Percentiles rank a stretch among this genome's conserved stretches.
Evolutionary conservation across 1,140 invertebrate species (phyloP).

Genomic region (Sycophila sp.): DNA sequence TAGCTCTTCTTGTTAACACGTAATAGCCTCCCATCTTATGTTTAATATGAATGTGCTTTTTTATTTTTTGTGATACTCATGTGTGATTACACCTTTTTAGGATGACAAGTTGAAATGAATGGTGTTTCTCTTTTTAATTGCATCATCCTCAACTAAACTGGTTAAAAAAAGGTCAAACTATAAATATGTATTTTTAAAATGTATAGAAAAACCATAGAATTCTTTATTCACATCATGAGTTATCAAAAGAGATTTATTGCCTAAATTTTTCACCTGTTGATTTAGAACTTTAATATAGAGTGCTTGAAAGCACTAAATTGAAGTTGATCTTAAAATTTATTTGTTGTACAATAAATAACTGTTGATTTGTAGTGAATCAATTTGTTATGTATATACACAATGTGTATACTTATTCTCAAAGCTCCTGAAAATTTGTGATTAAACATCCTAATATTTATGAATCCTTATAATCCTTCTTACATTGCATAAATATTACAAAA

Average conservation of each 20-base stretch:
- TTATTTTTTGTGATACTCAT: constrained; percentile 26
- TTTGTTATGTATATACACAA: not conserved
- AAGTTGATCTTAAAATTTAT: constrained; percentile 13
- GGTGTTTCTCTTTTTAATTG: constrained; percentile 29
- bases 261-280: constrained; percentile 44
- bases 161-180: constrained; percentile 39
- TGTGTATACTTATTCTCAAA: not conserved
- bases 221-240: constrained; percentile 40
- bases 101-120: constrained; percentile 13
- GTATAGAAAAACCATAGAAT: constrained; percentile 52
- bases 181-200: constrained; percentile 54
- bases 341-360: constrained; percentile 4
- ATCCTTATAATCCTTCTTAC: no score
- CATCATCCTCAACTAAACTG: constrained; percentile 16
- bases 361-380: constrained; percentile 8
- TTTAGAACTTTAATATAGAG: constrained; percentile 4
- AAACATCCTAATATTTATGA: not conserved
- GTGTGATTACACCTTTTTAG: constrained; percentile 13
- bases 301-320: not conserved
- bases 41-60: constrained; percentile 19
- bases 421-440: not conserved
- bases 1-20: not conserved
- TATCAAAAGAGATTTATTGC: constrained; percentile 37
- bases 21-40: not conserved
- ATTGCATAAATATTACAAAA: no score